Evolutionary conservation across 2,113 vertebrate genomes (phyloP).

Genomic region (Tor tambroides): DNA sequence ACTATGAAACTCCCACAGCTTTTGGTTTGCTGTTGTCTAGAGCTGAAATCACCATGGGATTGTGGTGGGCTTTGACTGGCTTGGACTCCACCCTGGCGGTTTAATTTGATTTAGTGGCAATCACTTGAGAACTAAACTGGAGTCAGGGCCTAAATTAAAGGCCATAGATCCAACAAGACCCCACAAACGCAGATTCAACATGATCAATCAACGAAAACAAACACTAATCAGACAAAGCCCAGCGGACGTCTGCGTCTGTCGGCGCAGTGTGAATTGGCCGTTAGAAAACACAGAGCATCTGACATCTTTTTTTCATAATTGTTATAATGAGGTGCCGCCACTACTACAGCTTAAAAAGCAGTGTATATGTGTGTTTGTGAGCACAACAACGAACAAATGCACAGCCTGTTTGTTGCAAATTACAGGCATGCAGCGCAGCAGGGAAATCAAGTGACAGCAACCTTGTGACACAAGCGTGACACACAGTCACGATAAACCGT

Average conservation of each 20-base stretch:
- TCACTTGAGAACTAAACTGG: background rate
- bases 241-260: too few relatives aligned
- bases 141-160: background rate
- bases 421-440: slow-evolving; percentile 61
- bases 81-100: background rate
- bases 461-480: slow-evolving; percentile 67
- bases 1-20: background rate
- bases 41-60: background rate
- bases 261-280: too few relatives aligned
- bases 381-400: background rate
- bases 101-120: slow-evolving; percentile 3
- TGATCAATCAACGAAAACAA: too few relatives aligned
- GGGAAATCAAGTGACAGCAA: slow-evolving; percentile 70
- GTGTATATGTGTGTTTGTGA: background rate
- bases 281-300: background rate
- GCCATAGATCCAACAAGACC: too few relatives aligned
- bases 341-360: background rate
- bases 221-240: too few relatives aligned
- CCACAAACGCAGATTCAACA: too few relatives aligned
- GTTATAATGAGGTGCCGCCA: background rate
- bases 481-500: slow-evolving; percentile 50
- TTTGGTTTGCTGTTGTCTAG: background rate
- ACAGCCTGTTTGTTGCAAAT: slow-evolving; percentile 60
- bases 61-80: background rate
- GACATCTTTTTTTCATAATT: background rate